Evolutionary conservation across 2,797 vertebrate species (phyloP).

Genomic region (Mus spretus): DNA sequence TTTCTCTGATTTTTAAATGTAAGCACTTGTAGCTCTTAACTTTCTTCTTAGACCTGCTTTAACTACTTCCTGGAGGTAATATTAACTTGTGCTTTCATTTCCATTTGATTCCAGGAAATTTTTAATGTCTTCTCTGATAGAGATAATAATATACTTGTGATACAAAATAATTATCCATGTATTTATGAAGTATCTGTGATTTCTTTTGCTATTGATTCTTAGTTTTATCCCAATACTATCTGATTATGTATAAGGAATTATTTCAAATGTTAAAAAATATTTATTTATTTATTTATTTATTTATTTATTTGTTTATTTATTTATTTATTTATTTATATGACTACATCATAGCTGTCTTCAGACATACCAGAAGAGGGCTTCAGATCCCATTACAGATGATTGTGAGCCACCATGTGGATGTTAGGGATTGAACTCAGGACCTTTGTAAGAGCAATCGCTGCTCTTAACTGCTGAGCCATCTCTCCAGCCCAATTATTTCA

Average conservation of each 20-base stretch:
- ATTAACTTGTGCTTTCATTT: not conserved
- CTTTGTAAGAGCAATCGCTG: too few relatives aligned
- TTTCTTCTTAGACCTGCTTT: not conserved
- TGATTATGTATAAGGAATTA: not conserved
- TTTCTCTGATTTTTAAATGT: not conserved
- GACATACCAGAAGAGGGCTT: too few relatives aligned
- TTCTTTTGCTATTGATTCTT: not conserved
- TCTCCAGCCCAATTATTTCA: not conserved
- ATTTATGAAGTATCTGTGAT: too few relatives aligned
- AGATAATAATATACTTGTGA: not conserved
- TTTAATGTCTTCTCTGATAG: not conserved
- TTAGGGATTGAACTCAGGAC: too few relatives aligned
- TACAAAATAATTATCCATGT: not conserved
- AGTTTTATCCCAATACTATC: not conserved
- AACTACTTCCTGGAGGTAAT: not conserved
- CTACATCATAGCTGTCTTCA: too few relatives aligned
- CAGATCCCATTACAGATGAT: too few relatives aligned
- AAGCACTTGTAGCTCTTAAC: not conserved
- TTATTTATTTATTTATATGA: too few relatives aligned
- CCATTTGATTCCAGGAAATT: not conserved
- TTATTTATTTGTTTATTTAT: too few relatives aligned
- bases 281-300: too few relatives aligned
- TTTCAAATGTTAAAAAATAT: not conserved
- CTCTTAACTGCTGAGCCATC: too few relatives aligned
- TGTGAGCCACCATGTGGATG: too few relatives aligned